Conservation (phyloP, 2,797 vertebrate species). For the Falco concolor region DNA sequence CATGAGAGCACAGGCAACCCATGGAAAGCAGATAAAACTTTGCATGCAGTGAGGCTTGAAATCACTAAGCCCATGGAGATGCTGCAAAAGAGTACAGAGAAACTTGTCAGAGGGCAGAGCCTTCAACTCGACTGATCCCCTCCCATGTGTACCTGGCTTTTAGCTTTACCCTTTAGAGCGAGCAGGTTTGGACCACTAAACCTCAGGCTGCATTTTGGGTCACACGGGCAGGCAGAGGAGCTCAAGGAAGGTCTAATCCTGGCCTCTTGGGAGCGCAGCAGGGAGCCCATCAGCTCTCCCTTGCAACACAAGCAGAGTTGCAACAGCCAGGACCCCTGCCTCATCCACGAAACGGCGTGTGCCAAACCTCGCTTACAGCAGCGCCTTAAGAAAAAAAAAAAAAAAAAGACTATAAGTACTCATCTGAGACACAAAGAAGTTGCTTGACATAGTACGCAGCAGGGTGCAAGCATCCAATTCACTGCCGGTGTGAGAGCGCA, state of each 20-base stretch:
- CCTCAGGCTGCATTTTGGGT: not conserved
- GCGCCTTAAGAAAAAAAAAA: not conserved
- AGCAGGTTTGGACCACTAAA: not conserved
- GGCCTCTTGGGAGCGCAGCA: not conserved
- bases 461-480: fast-evolving
- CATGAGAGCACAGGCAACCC: not conserved
- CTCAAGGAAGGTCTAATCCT: not conserved
- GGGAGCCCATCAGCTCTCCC: not conserved
- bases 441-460: fast-evolving
- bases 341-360: not conserved
- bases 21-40: not conserved
- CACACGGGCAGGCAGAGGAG: not conserved
- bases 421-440: fast-evolving
- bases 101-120: not conserved
- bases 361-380: not conserved
- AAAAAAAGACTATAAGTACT: not conserved
- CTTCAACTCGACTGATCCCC: fast-evolving
- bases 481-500: fast-evolving
- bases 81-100: fast-evolving
- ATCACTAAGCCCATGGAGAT: not conserved
- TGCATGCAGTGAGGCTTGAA: not conserved
- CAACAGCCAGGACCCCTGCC: not conserved
- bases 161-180: not conserved
- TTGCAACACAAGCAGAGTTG: not conserved
- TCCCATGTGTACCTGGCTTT: not conserved